Percentiles rank a stretch among this genome's conserved stretches.
Evolutionary conservation across 23 tunicate species (phyloP).

Genomic region (Phallusia fumigata): DNA sequence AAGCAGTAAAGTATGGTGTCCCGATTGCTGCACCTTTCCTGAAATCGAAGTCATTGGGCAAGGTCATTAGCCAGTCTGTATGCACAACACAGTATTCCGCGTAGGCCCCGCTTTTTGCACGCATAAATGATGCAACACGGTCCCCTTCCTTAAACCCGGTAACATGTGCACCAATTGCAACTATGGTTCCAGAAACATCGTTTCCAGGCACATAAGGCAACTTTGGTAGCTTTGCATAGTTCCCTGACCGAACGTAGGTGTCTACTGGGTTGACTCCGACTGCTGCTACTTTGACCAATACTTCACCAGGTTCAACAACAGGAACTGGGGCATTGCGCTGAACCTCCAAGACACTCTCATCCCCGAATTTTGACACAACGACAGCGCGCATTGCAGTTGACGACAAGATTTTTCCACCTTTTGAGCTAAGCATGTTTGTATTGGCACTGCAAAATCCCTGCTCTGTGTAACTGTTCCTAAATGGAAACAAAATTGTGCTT

Average conservation of each 20-base stretch:
- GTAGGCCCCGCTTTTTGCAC: slow-evolving; percentile 61
- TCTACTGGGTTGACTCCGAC: slow-evolving; percentile 88
- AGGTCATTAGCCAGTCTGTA: slow-evolving; percentile 35
- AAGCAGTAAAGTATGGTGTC: slow-evolving; percentile 81
- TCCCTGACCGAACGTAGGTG: slow-evolving; percentile 80
- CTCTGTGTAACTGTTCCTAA: too few relatives aligned
- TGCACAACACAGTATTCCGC: slow-evolving; percentile 70
- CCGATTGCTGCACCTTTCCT: slow-evolving; percentile 85
- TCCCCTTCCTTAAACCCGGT: slow-evolving; percentile 71
- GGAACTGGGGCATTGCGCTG: slow-evolving; percentile 73
- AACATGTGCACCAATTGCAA: slow-evolving; percentile 47
- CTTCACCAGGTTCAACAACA: slow-evolving; percentile 44
- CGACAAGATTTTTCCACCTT: not conserved
- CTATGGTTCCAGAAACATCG: slow-evolving; percentile 77
- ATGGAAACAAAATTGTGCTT: too few relatives aligned
- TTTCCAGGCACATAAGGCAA: slow-evolving; percentile 85
- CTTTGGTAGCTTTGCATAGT: slow-evolving; percentile 55
- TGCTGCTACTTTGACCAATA: slow-evolving; percentile 72
- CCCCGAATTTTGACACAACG: slow-evolving; percentile 83
- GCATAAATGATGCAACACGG: slow-evolving; percentile 65
- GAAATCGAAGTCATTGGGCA: slow-evolving; percentile 69
- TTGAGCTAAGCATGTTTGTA: not conserved
- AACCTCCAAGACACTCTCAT: slow-evolving; percentile 59
- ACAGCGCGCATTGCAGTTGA: slow-evolving; percentile 65
- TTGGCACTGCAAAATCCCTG: not conserved